Evolutionary conservation across 2,888 invertebrate species (phyloP), one percentile per base, ranked within the genome.

Genomic region (Microctonus aethiopoides): DNA sequence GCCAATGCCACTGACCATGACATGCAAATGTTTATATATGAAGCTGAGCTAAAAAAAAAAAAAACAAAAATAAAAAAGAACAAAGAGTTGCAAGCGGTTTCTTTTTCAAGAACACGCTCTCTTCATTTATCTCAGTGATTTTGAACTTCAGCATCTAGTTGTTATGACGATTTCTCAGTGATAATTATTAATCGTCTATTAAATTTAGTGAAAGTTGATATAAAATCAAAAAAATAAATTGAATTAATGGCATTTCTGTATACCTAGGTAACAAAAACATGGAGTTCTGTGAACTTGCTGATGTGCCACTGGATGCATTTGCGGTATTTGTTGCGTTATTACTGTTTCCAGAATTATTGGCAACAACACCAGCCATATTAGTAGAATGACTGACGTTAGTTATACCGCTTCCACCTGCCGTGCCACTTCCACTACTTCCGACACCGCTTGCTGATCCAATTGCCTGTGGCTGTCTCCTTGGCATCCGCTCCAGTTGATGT

Each of bases 401-500:
- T 67, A 75, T 76, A 26, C 75, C 73, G 41, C 74, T 74, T 46
- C 74, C 73, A 63, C 75, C 69, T 3, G 70, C 70, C 29, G 65
- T 26, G 46, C 75, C 75, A 51, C 77, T 78, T 52, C 84, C 77
- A 76, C 77, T 79, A 72, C 89, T 89, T 60, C 87, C 87, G 54
- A 87, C 86, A 61, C 89, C 87, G 68, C 88, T 87, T 79, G 91
- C 89, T 57, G 85, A 81, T 67, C 85, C 83, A 71, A 85, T 85
- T 72, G 90, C 91, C 83, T 93, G 94, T 67, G 92, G 91, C 79
- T 92, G 92, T 80, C 96, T 91, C 79, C 96, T 91, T 78, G 96
- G 96, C 86, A 96, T 90, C 74, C 96, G 91, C 88, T 97, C 96
- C 83, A 96, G 87, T 87, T 96, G 95, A 88, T 96, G 96, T 77